Conservation (phyloP, 2,888 invertebrate genomes). For the Pyrocoelia pectoralis region DNA sequence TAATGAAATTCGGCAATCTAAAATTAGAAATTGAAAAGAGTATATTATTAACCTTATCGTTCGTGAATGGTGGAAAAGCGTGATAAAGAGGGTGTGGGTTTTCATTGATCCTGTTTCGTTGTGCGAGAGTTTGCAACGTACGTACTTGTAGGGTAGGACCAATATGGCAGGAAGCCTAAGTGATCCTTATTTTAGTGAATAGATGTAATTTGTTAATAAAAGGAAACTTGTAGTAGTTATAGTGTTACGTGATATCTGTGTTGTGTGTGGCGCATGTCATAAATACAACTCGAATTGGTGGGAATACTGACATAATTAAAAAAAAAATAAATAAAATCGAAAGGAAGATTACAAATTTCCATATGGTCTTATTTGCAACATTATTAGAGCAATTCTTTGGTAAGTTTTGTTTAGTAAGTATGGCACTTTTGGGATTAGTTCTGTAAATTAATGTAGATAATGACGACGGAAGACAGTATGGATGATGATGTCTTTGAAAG, state of each 20-base stretch:
- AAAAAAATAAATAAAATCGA: conserved; percentile 18
- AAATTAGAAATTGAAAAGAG: not conserved
- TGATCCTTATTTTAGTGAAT: conserved; percentile 4
- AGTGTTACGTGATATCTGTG: conserved; percentile 23
- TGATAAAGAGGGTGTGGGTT: conserved; percentile 24
- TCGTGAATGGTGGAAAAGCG: not conserved
- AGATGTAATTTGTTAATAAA: conserved; percentile 21
- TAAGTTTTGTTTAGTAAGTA: not conserved
- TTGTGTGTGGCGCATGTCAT: conserved; percentile 29
- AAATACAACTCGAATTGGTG: conserved; percentile 22
- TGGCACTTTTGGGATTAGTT: not conserved
- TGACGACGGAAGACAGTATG: conserved; percentile 73
- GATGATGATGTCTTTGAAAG: conserved; percentile 86
- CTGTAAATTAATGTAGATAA: conserved; percentile 4
- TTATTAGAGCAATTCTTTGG: too few relatives aligned
- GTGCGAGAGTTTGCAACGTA: conserved; percentile 17
- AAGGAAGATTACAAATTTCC: conserved; percentile 21
- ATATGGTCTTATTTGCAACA: conserved; percentile 18
- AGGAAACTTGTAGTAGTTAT: conserved; percentile 16
- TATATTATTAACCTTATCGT: conserved; percentile 3
- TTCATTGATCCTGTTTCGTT: conserved; percentile 35
- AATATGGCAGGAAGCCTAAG: conserved; percentile 34
- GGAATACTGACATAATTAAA: conserved; percentile 21
- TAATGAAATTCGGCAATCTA: not conserved
- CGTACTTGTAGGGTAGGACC: conserved; percentile 26